Conservation (phyloP, 2,888 invertebrate genomes). For the Mimumesa dahlbomi region DNA sequence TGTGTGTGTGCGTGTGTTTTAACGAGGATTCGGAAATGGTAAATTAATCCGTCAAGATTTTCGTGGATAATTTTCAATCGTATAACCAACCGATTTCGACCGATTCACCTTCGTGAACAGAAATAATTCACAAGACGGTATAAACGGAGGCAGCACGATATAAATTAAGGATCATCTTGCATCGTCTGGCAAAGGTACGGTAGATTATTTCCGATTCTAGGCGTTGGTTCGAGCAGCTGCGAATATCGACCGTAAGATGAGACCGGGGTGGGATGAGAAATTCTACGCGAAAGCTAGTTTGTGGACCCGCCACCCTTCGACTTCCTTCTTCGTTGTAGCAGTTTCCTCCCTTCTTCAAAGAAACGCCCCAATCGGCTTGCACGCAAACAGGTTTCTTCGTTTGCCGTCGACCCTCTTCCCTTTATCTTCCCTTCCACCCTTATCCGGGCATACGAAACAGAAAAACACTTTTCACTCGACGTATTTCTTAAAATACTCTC, state of each 20-base stretch:
- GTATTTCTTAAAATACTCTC: no score
- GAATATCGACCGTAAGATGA: constrained; percentile 57
- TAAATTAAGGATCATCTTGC: constrained; percentile 21
- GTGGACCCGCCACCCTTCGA: constrained; percentile 41
- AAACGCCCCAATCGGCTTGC: constrained; percentile 48
- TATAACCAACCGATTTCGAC: neutral
- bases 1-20: no score
- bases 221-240: constrained; percentile 38
- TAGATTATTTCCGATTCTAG: constrained; percentile 42
- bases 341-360: constrained; percentile 41
- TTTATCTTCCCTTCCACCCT: neutral
- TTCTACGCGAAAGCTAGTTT: constrained; percentile 39
- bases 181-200: neutral
- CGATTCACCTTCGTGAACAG: neutral
- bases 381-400: constrained; percentile 40
- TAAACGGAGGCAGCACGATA: neutral
- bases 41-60: no score
- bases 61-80: neutral
- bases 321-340: constrained; percentile 34
- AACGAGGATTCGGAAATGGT: no score
- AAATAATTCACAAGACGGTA: no score
- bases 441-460: neutral
- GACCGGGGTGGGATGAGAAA: constrained; percentile 26
- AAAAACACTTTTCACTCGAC: neutral
- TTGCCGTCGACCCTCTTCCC: constrained; percentile 4